Evolutionary conservation across 2,888 invertebrate genomes (phyloP), one percentile per base, ranked within the genome.

Genomic region (Eupithecia subfuscata): DNA sequence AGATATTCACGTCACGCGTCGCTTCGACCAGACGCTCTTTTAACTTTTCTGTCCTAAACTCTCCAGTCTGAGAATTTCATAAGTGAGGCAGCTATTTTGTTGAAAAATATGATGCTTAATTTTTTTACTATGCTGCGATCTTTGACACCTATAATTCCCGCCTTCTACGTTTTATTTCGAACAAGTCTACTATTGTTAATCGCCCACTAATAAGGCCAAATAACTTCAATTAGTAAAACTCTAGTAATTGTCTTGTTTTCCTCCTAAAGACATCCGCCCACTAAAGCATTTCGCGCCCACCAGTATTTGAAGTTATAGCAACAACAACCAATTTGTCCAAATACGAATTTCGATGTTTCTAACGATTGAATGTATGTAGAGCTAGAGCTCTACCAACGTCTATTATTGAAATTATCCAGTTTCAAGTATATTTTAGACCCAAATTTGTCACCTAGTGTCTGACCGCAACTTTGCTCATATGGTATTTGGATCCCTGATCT

Each of bases 201-300:
- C 14, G n/a, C 18, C 40, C 40, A n/a, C 25, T 68, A 68, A 68
- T 43, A 68, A 68, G 68, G 60, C 69, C 71, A 75, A 76, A 75
- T 73, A 71, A 70, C 48, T 78, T 67, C 74, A 76, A 48, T 79
- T 79, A 78, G n/a, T 73, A 67, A 75, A 45, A 56, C 60, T n/a
- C 45, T 45, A 56, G 69, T 76, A 77, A 79, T 73, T 67, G 65
- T 64, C 69, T 75, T 77, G 74, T 79, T 76, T 77, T 78, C 69
- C 75, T 67, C 7, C 43, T 68, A 43, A 68, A 68, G 68, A 37
- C 37, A 56, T 0, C 14, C n/a, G 18, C 12, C 30, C 22, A 70
- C 60, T 18, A 65, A 18, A 67, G 40, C 48, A n/a, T 48, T 18
- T 48, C 48, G 48, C n/a, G 14, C 11, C 7, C 16, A 34, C 34